Evolutionary conservation across 1,140 invertebrate genomes (phyloP), one percentile per base, ranked within the genome.

Genomic region (Pararge aegeria): DNA sequence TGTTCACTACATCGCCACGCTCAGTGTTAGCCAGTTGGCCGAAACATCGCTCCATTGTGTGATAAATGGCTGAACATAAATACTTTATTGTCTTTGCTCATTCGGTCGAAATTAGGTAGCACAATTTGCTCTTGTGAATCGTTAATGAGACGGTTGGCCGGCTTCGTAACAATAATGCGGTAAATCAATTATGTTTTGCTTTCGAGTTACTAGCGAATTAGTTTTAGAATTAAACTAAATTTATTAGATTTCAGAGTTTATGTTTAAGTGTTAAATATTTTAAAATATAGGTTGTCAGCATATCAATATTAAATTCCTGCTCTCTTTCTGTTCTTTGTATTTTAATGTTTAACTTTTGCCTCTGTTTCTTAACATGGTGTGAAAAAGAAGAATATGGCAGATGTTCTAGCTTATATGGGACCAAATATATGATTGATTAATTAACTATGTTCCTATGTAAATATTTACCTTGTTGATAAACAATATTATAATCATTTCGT

Each of bases 31-130:
- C 50, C 49, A 63, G 64, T 64, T 64, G 72, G 59, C 80, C 80
- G 83, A 82, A 80, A 87, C 84, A 85, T 84, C 76, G 72, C 40
- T 50, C 66, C 83, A 79, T 89, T 89, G 87, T 89, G 61, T 84
- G 80, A 89, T 79, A 87, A 87, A 89, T 89, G 55, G 80, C 59
- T 68, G 83, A 88, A 89, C 85, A 89, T 89, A 89, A 89, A 89
- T 89, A 89, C 74, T 54, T 52, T 70, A 80, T 89, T 89, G 87
- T 89, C 78, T 87, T 76, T 73, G 63, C 62, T 69, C 76, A 88
- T 88, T 88, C 76, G 75, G 40, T 73, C 80, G 64, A 86, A 88
- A 89, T 89, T 86, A 87, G 87, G 87, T 89, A 89, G 87, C 87
- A 87, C 79, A 86, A 87, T 89, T 87, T 78, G 79, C 73, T 83